These are phyloP conservation scores for Nasonia longicornis DNA, from an alignment of 1,140 invertebrate genomes.

Conservation along the genomic window DNA sequence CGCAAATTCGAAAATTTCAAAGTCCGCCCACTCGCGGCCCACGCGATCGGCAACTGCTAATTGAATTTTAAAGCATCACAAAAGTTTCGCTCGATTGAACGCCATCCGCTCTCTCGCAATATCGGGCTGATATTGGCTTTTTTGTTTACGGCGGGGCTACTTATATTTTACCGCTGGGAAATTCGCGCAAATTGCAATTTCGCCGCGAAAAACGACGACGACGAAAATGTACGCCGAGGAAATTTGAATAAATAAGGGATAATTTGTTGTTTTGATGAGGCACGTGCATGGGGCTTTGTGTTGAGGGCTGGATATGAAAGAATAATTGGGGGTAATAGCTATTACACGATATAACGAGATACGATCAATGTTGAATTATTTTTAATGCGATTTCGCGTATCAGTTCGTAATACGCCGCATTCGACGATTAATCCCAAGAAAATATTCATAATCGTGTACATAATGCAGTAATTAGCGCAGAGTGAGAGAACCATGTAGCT, in stretches of 20 bases:
- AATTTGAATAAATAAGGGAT: neutral
- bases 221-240: neutral
- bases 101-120: neutral
- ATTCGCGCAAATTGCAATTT: conserved; percentile 25
- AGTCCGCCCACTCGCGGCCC: no score
- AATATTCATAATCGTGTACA: neutral
- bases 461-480: neutral
- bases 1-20: conserved; percentile 22
- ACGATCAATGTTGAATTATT: neutral
- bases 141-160: conserved; percentile 8
- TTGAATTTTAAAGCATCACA: conserved; percentile 34
- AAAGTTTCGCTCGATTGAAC: conserved; percentile 31
- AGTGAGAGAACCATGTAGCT: no score
- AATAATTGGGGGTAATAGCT: neutral
- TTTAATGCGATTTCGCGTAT: no score
- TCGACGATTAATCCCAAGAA: no score
- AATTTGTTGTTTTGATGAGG: no score
- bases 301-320: neutral
- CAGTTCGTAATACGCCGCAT: no score
- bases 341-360: neutral
- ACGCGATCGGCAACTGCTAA: neutral
- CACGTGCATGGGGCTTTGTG: no score
- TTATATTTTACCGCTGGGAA: conserved; percentile 8
- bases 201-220: neutral
- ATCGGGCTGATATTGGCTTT: conserved; percentile 7